Conservation (phyloP, 1,140 invertebrate genomes). For the Bombus pascuorum region DNA sequence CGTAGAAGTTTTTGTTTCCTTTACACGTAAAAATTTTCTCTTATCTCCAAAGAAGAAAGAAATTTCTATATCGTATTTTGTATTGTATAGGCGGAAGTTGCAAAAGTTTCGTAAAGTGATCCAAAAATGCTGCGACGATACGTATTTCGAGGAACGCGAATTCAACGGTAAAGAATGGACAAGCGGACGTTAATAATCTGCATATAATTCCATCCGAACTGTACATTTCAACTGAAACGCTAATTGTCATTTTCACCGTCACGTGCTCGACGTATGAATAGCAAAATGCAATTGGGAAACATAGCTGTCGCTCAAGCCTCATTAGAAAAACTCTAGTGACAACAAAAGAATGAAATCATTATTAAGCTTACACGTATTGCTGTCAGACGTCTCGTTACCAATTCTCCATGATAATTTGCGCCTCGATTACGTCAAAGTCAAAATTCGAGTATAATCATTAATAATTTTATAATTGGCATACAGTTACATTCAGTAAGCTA, state of each 20-base stretch:
- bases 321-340: conserved; percentile 40
- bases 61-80: neutral
- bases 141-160: neutral
- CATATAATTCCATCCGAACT: conserved; percentile 34
- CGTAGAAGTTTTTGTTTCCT: no score
- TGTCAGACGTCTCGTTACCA: conserved; percentile 20
- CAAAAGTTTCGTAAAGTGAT: neutral
- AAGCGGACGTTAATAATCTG: conserved; percentile 53
- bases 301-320: conserved; percentile 54
- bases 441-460: neutral
- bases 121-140: neutral
- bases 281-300: conserved; percentile 47
- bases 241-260: conserved; percentile 58
- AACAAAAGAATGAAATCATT: conserved; percentile 36
- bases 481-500: no score
- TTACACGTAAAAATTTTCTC: no score
- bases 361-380: conserved; percentile 20
- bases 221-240: conserved; percentile 47
- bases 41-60: no score
- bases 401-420: conserved; percentile 19
- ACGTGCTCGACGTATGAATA: conserved; percentile 34
- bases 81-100: no score
- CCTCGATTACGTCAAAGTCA: neutral
- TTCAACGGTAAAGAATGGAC: conserved; percentile 34
- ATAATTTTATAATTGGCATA: neutral